Evolutionary conservation across 2,113 vertebrate genomes (phyloP).

Genomic region (Probosciger aterrimus): DNA sequence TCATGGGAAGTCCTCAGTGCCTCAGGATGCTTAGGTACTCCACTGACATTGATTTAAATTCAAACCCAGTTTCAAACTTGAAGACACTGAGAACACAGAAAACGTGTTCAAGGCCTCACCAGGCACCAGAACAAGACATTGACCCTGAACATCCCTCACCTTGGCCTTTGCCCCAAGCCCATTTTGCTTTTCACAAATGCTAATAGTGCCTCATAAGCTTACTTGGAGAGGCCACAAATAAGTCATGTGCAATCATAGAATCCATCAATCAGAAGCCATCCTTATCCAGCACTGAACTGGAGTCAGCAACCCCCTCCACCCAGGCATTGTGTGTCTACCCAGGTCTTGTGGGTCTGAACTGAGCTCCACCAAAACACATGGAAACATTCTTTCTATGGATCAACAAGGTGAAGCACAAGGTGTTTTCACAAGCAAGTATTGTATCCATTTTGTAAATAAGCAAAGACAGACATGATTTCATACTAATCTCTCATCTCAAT

Average conservation of each 20-base stretch:
- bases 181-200: neutral
- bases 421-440: neutral
- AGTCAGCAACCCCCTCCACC: neutral
- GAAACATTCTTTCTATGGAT: neutral
- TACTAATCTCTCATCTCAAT: neutral
- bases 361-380: neutral
- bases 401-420: neutral
- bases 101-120: neutral
- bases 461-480: neutral
- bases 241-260: neutral
- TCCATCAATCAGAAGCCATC: neutral
- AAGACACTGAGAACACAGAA: neutral
- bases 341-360: neutral
- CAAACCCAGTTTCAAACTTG: neutral
- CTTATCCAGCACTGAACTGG: neutral
- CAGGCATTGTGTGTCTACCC: neutral
- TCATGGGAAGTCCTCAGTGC: neutral
- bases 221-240: neutral
- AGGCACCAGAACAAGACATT: neutral
- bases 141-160: neutral
- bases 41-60: neutral
- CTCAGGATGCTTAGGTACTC: neutral
- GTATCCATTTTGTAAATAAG: neutral
- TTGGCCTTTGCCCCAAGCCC: neutral
- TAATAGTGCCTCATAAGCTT: neutral